Evolutionary conservation across 2,797 vertebrate genomes (phyloP).

Genomic region (Tapirus indicus): DNA sequence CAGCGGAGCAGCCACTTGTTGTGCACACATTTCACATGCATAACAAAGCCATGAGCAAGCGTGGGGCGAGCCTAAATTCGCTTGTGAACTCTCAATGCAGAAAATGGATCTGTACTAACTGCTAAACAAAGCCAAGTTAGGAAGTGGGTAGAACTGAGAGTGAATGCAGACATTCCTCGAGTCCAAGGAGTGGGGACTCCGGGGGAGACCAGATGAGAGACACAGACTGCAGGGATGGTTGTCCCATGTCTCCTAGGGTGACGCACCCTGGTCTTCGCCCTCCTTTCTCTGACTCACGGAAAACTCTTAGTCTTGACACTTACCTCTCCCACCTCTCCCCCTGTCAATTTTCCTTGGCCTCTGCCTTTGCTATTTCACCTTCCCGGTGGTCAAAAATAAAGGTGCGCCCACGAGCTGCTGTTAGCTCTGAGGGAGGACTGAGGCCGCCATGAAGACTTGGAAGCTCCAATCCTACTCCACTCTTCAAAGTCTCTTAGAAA

Average conservation of each 20-base stretch:
- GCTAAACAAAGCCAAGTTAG: accelerated
- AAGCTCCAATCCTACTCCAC: accelerated
- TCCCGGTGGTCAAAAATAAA: background rate
- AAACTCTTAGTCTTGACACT: background rate
- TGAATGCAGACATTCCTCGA: too few relatives aligned
- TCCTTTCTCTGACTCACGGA: accelerated
- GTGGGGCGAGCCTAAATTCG: background rate
- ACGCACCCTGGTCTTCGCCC: background rate
- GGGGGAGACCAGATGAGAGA: accelerated
- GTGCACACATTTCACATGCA: background rate
- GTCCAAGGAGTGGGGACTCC: background rate
- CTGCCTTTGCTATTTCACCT: background rate
- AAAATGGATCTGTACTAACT: background rate
- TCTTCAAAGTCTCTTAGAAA: background rate
- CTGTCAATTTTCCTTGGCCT: background rate
- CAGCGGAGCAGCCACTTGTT: too few relatives aligned
- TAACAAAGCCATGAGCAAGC: background rate
- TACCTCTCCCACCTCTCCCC: background rate
- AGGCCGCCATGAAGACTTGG: too few relatives aligned
- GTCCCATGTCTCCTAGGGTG: accelerated
- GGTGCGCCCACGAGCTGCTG: accelerated
- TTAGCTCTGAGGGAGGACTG: background rate
- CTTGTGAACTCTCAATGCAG: accelerated
- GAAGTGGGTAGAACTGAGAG: too few relatives aligned
- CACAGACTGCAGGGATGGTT: accelerated